Evolutionary conservation across 2,888 invertebrate genomes (phyloP), one percentile per base, ranked within the genome.

Genomic region (Bombylius major): DNA sequence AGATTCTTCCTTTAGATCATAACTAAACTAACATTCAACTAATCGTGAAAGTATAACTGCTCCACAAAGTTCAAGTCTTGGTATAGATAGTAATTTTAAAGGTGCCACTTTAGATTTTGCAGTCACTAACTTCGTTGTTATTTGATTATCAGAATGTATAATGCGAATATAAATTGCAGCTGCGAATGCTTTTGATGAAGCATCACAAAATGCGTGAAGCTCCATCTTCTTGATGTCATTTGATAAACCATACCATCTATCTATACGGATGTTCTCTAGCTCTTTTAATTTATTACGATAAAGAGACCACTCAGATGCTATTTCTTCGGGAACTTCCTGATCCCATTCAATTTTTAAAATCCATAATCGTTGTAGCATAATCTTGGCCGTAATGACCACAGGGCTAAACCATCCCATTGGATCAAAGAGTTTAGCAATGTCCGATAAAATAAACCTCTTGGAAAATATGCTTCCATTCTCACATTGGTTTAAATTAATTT

Each of bases 11-110:
- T 36, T 36, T 1, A 36, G 1, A 9, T 36, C 9, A 9, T 36
- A 36, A 1, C 9, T 36, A 4, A 36, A 36, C 4, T 36, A n/a
- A n/a, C n/a, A 3, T 36, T 45, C 7, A 5, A 11, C 9, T 8
- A 48, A 11, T 6, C 34, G 7, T n/a, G 47, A 47, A 5, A 53
- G 34, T 5, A 42, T 23, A n/a, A 56, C 9, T 11, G 60, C 57
- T 23, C 47, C 56, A 7, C 58, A 53, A 31, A 66, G 53, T 39
- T 64, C 62, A 6, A 66, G 51, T 11, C 64, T 51, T 5, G 64
- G 61, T 31, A 65, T 56, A 1, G 63, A 59, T 5, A 60, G 53
- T 12, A 53, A 47, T 47, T 64, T 65, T 5, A 53, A 4, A 2
- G 58, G 58, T 32, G 58, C 51, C 9, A 51, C 45, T 32, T 36